Evolutionary conservation across 2,888 invertebrate genomes (phyloP).

Genomic region (Luperina nickerlii): DNA sequence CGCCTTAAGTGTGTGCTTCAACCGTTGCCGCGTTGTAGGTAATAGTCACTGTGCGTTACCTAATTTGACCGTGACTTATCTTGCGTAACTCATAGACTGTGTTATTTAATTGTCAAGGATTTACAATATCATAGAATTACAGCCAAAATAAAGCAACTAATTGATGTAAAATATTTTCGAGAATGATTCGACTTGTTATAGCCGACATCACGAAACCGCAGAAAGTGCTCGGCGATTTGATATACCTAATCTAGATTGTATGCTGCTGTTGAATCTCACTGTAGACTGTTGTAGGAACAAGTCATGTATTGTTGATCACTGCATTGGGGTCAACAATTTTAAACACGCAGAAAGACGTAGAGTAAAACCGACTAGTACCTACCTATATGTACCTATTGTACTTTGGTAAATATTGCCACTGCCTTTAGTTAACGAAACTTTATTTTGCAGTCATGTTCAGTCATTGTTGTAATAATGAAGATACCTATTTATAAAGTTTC

Average conservation of each 20-base stretch:
- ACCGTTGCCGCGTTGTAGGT: slow-evolving; percentile 5
- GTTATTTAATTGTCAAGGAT: slow-evolving; percentile 39
- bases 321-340: slow-evolving; percentile 26
- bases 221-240: slow-evolving; percentile 18
- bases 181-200: background rate
- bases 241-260: background rate
- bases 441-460: slow-evolving; percentile 28
- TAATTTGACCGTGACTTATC: slow-evolving; percentile 19
- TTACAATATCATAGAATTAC: slow-evolving; percentile 12
- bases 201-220: background rate
- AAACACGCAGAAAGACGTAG: slow-evolving; percentile 30
- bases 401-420: slow-evolving; percentile 28
- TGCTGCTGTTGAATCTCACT: slow-evolving; percentile 38
- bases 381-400: slow-evolving; percentile 6
- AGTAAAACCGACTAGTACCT: slow-evolving; percentile 41
- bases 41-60: slow-evolving; percentile 7
- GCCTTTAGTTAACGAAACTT: slow-evolving; percentile 40
- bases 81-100: slow-evolving; percentile 16
- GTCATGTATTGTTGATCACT: slow-evolving; percentile 21
- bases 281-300: background rate
- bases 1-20: background rate
- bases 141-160: background rate
- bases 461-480: slow-evolving; percentile 27
- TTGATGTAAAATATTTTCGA: background rate
- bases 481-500: slow-evolving; percentile 20